Base-by-base conservation (phyloP, 2,113 vertebrate genomes). In the Orycteropus afer region DNA sequence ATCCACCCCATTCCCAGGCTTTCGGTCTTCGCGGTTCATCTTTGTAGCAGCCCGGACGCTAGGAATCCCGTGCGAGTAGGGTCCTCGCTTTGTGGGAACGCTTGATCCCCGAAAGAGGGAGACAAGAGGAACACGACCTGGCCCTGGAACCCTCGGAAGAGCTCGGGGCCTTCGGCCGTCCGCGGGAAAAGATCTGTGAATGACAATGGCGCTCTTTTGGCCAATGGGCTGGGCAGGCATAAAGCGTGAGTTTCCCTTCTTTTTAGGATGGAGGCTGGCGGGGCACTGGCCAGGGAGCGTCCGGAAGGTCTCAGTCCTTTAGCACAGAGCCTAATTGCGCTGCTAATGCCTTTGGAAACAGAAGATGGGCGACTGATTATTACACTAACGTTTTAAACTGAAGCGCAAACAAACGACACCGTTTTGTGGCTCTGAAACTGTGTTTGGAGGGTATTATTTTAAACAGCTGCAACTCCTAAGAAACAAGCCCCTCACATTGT, bases 301-400 rank as follows among this genome's bases (percentile, higher is more conserved):
- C 61, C 3, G 0, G 32, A 40, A 85, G 77, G 77, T 45, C 85
- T 92, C 82, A 88, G 53, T 7, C 9, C 61, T 57, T 88, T 86
- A 89, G 42, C 20, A 84, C 2, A 2, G 12, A 78, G 55, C 23
- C 82, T 78, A 86, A 76, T 79, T 78, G 73, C 82, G 59, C 7
- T 5, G 2, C 42, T 40, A 53, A 82, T 76, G 40, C 32, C 57
- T 91, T 93, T 76, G 86, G 65, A 73, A 86, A 84, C 47, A 83
- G 65, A 6, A 65, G 40, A 61, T 55, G 2, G 34, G 25, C 23
- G 17, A 59, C 79, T 79, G 80, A 84, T 76, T 57, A 37, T 73
- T 88, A 61, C 65, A 51, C 37, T 76, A 59, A 1, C 25, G 0
- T 61, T 83, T 91, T 71, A 96, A 96, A 95, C 49, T 80, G 89